These are phyloP conservation scores for Todus mexicanus DNA, from an alignment of 2,797 vertebrate genomes.

Conservation along the genomic window DNA sequence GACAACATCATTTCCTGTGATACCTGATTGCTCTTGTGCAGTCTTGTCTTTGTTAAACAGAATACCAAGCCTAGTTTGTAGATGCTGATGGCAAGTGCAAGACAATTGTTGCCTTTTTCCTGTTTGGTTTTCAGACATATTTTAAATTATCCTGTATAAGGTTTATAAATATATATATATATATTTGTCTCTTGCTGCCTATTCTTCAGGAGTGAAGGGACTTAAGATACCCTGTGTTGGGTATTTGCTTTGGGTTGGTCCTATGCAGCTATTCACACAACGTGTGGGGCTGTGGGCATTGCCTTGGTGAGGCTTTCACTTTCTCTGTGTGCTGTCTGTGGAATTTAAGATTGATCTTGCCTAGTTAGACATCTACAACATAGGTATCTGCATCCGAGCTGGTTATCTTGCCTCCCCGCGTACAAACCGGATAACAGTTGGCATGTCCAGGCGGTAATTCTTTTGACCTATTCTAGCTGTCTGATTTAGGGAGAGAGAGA, in stretches of 20 bases:
- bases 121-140: background rate
- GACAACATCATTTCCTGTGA: background rate
- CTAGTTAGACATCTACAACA: background rate
- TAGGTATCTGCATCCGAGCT: background rate
- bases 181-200: background rate
- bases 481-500: background rate
- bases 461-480: background rate
- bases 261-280: background rate
- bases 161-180: background rate
- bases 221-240: background rate
- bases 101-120: background rate
- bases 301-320: background rate
- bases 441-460: background rate
- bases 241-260: background rate
- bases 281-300: background rate
- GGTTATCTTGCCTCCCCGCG: background rate
- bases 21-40: background rate
- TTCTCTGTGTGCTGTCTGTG: background rate
- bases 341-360: background rate
- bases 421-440: accelerated
- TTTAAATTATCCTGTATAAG: background rate
- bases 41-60: background rate
- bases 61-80: background rate
- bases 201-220: background rate
- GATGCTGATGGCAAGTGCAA: background rate